Conservation (phyloP, 1,140 invertebrate genomes). For the Bursaphelenchus mucronatus region DNA sequence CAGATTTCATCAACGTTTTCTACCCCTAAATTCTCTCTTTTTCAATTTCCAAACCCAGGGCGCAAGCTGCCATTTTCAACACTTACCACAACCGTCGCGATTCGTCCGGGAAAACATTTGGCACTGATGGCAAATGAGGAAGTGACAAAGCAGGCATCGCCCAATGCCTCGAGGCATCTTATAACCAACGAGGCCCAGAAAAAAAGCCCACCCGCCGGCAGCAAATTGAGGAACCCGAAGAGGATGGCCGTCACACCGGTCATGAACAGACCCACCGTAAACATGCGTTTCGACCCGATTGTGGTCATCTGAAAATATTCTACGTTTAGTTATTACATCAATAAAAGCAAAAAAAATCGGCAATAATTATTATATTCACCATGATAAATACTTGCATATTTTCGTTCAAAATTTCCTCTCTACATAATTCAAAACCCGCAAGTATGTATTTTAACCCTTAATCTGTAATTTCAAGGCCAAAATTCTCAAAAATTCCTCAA, state of each 20-base stretch:
- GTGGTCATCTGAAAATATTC: constrained; percentile 67
- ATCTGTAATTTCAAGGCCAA: too few species aligned
- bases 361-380: constrained; percentile 16
- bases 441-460: too few species aligned
- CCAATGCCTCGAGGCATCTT: constrained; percentile 82
- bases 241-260: constrained; percentile 66
- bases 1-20: not conserved
- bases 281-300: constrained; percentile 78
- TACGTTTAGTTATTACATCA: too few species aligned
- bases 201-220: constrained; percentile 76
- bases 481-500: too few species aligned
- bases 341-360: not conserved
- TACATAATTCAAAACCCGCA: too few species aligned
- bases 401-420: too few species aligned
- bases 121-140: constrained; percentile 86
- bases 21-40: not conserved
- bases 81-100: constrained; percentile 82
- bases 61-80: not conserved
- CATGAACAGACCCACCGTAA: constrained; percentile 79
- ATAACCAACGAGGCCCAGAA: constrained; percentile 79
- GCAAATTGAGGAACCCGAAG: constrained; percentile 70
- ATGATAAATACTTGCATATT: too few species aligned
- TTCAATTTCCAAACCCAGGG: constrained; percentile 2
- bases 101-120: constrained; percentile 82
- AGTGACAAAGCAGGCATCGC: constrained; percentile 83